Conservation (phyloP, 2,888 invertebrate genomes). For the Philopedon plagiatum region DNA sequence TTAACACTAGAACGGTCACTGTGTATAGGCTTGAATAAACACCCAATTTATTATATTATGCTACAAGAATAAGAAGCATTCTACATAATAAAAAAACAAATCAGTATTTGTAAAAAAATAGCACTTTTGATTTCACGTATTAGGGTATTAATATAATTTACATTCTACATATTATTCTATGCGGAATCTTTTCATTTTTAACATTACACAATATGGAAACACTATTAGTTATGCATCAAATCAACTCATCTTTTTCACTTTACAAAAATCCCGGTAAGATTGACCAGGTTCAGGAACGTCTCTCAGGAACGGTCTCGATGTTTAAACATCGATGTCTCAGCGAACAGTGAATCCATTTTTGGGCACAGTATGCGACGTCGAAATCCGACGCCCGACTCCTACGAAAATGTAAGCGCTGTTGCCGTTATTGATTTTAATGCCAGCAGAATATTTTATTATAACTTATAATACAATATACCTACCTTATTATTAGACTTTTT, state of each 20-base stretch:
- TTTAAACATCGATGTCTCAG: constrained; percentile 55
- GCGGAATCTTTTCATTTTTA: not conserved
- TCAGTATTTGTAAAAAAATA: too few species aligned
- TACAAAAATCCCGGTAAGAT: constrained; percentile 36
- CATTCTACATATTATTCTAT: not conserved
- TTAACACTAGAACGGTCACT: too few species aligned
- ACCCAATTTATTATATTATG: too few species aligned
- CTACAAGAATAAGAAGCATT: too few species aligned
- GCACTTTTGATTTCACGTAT: too few species aligned
- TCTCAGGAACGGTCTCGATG: constrained; percentile 55
- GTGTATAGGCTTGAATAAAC: too few species aligned
- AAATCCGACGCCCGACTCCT: constrained; percentile 70
- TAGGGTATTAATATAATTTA: too few species aligned
- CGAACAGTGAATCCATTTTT: constrained; percentile 76
- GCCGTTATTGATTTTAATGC: constrained; percentile 25
- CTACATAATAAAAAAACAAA: too few species aligned
- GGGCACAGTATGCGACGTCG: constrained; percentile 74
- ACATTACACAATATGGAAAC: constrained; percentile 1
- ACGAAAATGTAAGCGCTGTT: constrained; percentile 55
- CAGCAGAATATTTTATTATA: too few species aligned
- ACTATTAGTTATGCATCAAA: constrained; percentile 3
- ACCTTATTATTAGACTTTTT: too few species aligned
- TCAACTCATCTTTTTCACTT: constrained; percentile 21
- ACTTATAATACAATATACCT: too few species aligned
- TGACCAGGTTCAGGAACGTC: constrained; percentile 43